phyloP scores from a whole-genome alignment of 2,888 invertebrate species.

The Hartigia nigra region DNA sequence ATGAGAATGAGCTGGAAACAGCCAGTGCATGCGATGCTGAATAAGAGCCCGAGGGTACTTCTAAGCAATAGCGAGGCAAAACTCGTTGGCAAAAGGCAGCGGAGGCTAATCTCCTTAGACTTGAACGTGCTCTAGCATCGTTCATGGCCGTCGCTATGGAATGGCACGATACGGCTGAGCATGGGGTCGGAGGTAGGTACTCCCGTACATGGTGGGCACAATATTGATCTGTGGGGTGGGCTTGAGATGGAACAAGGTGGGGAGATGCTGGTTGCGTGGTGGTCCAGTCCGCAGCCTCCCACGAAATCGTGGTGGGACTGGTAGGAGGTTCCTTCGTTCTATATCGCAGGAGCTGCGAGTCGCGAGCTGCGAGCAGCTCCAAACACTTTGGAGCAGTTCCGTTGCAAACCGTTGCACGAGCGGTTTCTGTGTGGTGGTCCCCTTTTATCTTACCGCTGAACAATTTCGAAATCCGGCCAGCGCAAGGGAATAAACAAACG shows the following conservation, averaged over 20 bases:
- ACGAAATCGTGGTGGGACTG: slow-evolving; percentile 52
- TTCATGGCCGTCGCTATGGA: slow-evolving; percentile 28
- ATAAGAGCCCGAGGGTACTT: neutral
- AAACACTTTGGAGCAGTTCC: slow-evolving; percentile 31
- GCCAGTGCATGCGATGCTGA: neutral
- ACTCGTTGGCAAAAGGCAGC: neutral
- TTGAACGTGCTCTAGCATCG: slow-evolving; percentile 34
- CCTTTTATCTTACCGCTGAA: neutral
- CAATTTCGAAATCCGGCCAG: neutral
- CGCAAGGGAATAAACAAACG: neutral
- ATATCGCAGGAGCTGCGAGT: slow-evolving; percentile 20
- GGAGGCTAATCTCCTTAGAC: slow-evolving; percentile 24
- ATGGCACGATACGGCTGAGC: slow-evolving; percentile 14
- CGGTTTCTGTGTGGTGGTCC: slow-evolving; percentile 16
- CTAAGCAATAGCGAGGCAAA: neutral
- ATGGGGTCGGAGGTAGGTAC: slow-evolving; percentile 19
- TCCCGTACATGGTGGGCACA: slow-evolving; percentile 57
- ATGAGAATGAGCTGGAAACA: neutral
- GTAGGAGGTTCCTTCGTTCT: slow-evolving; percentile 35
- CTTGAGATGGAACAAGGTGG: slow-evolving; percentile 33
- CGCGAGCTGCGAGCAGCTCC: slow-evolving; percentile 17
- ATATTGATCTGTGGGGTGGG: slow-evolving; percentile 61
- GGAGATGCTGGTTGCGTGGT: slow-evolving; percentile 53
- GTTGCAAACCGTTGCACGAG: slow-evolving; percentile 38
- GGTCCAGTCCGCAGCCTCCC: slow-evolving; percentile 63